phyloP scores from a whole-genome alignment of 2,113 vertebrate genomes.

The Elephantulus edwardii region DNA sequence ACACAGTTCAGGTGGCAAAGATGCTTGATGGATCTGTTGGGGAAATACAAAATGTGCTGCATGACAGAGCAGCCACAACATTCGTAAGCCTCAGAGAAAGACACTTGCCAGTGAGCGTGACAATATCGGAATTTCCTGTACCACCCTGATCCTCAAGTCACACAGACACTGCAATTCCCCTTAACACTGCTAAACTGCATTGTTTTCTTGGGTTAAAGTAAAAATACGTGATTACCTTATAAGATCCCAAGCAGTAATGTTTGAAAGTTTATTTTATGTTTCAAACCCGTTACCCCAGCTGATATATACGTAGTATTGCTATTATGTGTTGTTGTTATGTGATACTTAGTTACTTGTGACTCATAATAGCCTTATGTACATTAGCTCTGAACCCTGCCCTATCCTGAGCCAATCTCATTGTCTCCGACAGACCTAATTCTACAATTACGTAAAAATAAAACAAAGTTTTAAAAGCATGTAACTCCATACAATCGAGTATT shows the following conservation, averaged over 20 bases:
- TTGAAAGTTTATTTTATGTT: slow-evolving; percentile 5
- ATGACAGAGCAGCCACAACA: background rate
- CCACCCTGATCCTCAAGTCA: accelerated
- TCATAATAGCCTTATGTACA: too few species aligned
- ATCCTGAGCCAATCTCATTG: too few species aligned
- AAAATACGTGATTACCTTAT: background rate
- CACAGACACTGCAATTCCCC: background rate
- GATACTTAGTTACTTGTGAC: too few species aligned
- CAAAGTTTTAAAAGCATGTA: background rate
- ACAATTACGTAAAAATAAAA: background rate
- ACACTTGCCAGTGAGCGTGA: background rate
- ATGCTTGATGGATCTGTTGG: background rate
- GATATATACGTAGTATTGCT: background rate
- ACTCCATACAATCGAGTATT: background rate
- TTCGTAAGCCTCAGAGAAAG: background rate
- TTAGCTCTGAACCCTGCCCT: too few species aligned
- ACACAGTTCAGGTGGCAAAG: background rate
- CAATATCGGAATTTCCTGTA: background rate
- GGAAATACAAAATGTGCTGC: background rate
- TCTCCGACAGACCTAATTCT: too few species aligned
- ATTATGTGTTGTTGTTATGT: too few species aligned
- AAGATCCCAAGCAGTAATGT: background rate
- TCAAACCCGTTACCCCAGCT: background rate
- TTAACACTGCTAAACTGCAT: background rate
- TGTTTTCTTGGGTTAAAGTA: background rate